Conservation (phyloP, 2,888 invertebrate genomes). For the Oasisia sp. region DNA sequence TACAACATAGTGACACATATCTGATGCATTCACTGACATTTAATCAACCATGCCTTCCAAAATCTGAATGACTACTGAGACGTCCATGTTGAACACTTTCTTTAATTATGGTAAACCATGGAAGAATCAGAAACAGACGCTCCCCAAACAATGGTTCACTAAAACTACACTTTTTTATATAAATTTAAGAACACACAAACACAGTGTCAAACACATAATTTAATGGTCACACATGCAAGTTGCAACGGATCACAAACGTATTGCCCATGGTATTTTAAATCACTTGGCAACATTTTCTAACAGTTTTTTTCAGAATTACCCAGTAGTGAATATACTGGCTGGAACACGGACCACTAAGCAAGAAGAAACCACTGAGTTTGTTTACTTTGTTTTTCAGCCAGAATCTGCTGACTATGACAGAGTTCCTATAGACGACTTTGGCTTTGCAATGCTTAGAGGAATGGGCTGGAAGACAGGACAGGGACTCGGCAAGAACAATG, state of each 20-base stretch:
- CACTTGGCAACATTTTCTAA: not conserved
- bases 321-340: not conserved
- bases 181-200: no score
- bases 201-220: no score
- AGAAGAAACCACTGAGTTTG: not conserved
- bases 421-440: slow-evolving; percentile 83
- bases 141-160: no score
- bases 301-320: not conserved
- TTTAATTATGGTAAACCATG: not conserved
- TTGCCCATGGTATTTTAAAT: no score
- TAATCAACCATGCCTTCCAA: not conserved
- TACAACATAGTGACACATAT: not conserved
- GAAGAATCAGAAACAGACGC: not conserved
- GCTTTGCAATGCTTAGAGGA: slow-evolving; percentile 91
- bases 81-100: not conserved
- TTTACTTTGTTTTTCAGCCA: slow-evolving; percentile 44
- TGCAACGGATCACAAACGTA: no score
- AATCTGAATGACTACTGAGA: not conserved
- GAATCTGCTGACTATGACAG: slow-evolving; percentile 73
- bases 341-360: not conserved
- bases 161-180: no score
- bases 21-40: not conserved
- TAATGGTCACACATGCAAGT: not conserved
- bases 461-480: slow-evolving; percentile 77
- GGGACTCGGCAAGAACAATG: slow-evolving; percentile 59